These are phyloP conservation scores for Odontomachus brunneus DNA, from an alignment of 1,140 invertebrate genomes.

Conservation along the genomic window DNA sequence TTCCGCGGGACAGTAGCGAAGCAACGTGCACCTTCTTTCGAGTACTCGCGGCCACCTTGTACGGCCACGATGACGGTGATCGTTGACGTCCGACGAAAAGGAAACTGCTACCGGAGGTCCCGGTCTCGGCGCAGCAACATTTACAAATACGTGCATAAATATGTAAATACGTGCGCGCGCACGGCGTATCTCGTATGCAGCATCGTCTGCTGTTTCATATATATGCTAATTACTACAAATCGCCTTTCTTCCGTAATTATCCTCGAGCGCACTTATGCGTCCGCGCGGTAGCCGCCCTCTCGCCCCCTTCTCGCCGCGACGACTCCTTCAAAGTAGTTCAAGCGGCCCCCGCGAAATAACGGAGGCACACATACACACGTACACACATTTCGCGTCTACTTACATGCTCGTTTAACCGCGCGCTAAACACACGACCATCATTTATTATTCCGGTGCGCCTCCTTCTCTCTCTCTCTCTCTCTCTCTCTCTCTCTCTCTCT, in stretches of 20 bases:
- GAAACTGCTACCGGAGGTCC: background rate
- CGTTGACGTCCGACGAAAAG: conserved; percentile 6
- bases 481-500: background rate
- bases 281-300: background rate
- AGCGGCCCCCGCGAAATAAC: conserved; percentile 50
- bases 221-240: conserved; percentile 58
- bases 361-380: conserved; percentile 25
- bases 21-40: too few species aligned
- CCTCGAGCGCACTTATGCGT: background rate
- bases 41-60: background rate
- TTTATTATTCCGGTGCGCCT: conserved; percentile 42
- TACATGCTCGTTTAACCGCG: conserved; percentile 55
- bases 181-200: background rate
- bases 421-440: conserved; percentile 9
- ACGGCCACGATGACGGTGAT: background rate
- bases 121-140: background rate
- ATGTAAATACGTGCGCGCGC: conserved; percentile 35
- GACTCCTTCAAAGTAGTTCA: conserved; percentile 38
- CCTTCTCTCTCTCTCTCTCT: background rate
- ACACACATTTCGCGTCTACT: conserved; percentile 59
- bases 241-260: conserved; percentile 49
- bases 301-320: background rate
- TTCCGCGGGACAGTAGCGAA: too few species aligned
- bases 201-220: conserved; percentile 45
- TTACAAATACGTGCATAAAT: conserved; percentile 53